Percentiles rank a stretch among this genome's conserved stretches.
Conservation (phyloP, 2,888 invertebrate genomes). For the Oscheius sp. region DNA sequence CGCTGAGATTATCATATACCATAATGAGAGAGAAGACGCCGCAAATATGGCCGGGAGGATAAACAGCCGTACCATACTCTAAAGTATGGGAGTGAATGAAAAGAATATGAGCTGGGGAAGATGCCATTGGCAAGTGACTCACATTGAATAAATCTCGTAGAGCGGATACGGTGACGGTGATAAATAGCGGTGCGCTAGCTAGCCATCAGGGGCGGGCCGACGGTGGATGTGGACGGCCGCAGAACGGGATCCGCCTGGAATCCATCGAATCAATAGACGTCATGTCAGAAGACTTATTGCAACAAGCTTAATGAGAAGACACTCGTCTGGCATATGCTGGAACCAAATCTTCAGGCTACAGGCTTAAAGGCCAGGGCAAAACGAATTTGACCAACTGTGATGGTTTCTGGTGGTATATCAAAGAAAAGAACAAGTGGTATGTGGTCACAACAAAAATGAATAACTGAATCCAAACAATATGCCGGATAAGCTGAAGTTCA, state of each 20-base stretch:
- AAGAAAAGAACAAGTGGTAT: no score
- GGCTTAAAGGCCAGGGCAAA: no score
- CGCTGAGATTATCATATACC: conserved; percentile 69
- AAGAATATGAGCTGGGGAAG: not conserved
- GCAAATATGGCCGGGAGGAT: conserved; percentile 71
- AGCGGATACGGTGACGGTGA: conserved; percentile 27
- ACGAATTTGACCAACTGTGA: no score
- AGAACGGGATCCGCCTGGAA: conserved; percentile 36
- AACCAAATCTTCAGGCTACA: no score
- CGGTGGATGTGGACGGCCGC: conserved; percentile 34
- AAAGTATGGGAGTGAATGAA: not conserved
- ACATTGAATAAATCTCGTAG: conserved; percentile 22
- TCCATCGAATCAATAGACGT: conserved; percentile 32
- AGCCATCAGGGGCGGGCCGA: conserved; percentile 37
- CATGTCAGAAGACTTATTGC: conserved; percentile 22
- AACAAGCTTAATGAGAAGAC: conserved; percentile 18
- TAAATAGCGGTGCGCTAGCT: conserved; percentile 33
- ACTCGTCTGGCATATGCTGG: no score
- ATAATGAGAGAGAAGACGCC: conserved; percentile 65
- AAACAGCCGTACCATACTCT: conserved; percentile 56
- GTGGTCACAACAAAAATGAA: no score
- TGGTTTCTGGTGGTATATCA: no score
- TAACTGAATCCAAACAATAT: no score
- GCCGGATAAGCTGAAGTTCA: no score
- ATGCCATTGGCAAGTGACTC: not conserved